These are phyloP conservation scores for Babyrousa celebensis DNA, from an alignment of 2,797 vertebrate genomes.

Conservation along the genomic window DNA sequence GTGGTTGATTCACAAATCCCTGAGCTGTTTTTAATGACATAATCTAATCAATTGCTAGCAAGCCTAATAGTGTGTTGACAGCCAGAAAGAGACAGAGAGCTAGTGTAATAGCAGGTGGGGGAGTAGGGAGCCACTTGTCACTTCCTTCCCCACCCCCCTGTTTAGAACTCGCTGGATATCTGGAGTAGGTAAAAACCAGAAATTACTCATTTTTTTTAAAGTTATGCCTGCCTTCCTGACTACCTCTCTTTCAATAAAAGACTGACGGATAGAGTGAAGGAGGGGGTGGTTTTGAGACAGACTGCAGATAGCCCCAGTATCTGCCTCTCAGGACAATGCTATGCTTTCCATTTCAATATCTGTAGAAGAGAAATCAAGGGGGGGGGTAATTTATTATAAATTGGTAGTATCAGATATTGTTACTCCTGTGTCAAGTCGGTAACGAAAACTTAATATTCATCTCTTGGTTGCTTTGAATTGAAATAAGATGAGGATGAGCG, in stretches of 20 bases:
- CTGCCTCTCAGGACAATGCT: neutral
- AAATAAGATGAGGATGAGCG: slow-evolving; percentile 90
- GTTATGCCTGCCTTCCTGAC: neutral
- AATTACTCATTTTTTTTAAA: neutral
- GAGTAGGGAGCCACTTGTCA: neutral
- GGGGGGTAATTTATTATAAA: slow-evolving; percentile 50
- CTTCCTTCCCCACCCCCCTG: neutral
- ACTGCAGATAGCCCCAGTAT: neutral
- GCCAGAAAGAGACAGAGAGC: slow-evolving; percentile 64
- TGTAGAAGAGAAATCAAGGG: slow-evolving; percentile 33
- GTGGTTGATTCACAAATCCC: slow-evolving; percentile 86
- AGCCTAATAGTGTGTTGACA: slow-evolving; percentile 82
- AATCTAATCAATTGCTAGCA: slow-evolving; percentile 87
- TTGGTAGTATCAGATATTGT: neutral
- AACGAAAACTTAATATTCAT: slow-evolving; percentile 92
- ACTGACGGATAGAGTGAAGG: neutral
- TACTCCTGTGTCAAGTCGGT: neutral
- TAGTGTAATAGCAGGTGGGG: slow-evolving; percentile 68
- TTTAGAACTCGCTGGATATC: slow-evolving; percentile 35
- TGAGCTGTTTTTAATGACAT: slow-evolving; percentile 86
- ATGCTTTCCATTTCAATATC: slow-evolving; percentile 75
- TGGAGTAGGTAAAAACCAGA: slow-evolving; percentile 35
- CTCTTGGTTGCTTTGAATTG: slow-evolving; percentile 91
- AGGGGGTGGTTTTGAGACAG: neutral
- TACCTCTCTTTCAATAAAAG: slow-evolving; percentile 5